Conservation (phyloP, 2,888 invertebrate species). For the Anaspis maculata region DNA sequence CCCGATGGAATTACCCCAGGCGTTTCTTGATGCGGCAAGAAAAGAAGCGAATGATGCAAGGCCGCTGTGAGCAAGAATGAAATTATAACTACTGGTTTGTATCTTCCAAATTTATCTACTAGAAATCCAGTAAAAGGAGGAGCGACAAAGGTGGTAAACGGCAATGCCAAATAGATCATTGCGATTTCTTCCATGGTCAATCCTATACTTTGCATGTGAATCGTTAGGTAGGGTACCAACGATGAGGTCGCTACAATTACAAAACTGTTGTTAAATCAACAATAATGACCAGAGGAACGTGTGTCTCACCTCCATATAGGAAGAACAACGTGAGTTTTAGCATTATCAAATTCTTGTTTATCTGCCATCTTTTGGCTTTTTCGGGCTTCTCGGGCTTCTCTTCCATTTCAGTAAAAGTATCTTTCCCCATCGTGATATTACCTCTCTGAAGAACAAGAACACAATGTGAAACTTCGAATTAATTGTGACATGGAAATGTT, state of each 20-base stretch:
- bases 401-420: slow-evolving; percentile 43
- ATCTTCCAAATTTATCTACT: slow-evolving; percentile 80
- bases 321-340: slow-evolving; percentile 75
- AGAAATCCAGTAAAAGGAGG: slow-evolving; percentile 77
- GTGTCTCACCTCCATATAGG: slow-evolving; percentile 72
- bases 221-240: slow-evolving; percentile 75
- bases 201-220: slow-evolving; percentile 87
- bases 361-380: slow-evolving; percentile 41
- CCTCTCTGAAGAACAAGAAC: too few species aligned
- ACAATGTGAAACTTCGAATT: too few species aligned
- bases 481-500: too few species aligned
- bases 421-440: slow-evolving; percentile 46
- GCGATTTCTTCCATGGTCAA: slow-evolving; percentile 80
- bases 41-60: slow-evolving; percentile 70
- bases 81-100: slow-evolving; percentile 73
- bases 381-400: slow-evolving; percentile 31
- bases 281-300: slow-evolving; percentile 13
- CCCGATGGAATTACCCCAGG: slow-evolving; percentile 67
- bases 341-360: slow-evolving; percentile 73
- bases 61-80: slow-evolving; percentile 69
- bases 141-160: slow-evolving; percentile 78
- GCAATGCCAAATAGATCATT: slow-evolving; percentile 76
- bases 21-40: slow-evolving; percentile 72
- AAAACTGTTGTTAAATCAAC: slow-evolving; percentile 1
- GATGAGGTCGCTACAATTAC: slow-evolving; percentile 65